Percentiles rank a stretch among this genome's conserved stretches.
phyloP scores from a whole-genome alignment of 2,797 vertebrate species.

The Pyrocephalus nanus region DNA sequence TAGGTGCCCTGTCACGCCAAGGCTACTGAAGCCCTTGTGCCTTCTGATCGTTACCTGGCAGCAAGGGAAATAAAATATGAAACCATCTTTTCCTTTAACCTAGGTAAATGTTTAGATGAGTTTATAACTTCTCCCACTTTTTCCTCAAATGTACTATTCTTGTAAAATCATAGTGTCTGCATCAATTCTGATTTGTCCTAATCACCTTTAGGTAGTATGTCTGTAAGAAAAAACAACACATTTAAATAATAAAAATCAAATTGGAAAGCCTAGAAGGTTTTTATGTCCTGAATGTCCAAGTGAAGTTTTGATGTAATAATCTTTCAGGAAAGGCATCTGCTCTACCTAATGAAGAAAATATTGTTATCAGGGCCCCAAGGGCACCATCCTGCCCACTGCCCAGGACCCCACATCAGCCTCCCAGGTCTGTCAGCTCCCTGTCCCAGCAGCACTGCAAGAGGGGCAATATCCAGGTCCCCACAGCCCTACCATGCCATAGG shows the following conservation, averaged over 20 bases:
- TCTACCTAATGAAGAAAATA: neutral
- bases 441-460: neutral
- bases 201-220: neutral
- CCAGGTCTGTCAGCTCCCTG: neutral
- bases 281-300: neutral
- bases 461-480: too few relatives aligned
- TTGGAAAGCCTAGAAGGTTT: neutral
- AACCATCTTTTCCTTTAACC: neutral
- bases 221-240: neutral
- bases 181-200: neutral
- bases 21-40: neutral
- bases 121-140: neutral
- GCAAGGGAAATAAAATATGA: neutral
- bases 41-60: neutral
- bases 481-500: neutral
- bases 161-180: neutral
- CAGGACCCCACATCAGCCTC: neutral
- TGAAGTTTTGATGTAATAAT: neutral
- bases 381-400: neutral
- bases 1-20: neutral
- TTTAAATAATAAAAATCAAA: neutral
- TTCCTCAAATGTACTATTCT: neutral
- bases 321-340: neutral
- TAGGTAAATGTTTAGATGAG: neutral
- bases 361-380: neutral